Evolutionary conservation across 2,797 vertebrate species (phyloP).

Genomic region (Ceyx erithaca): DNA sequence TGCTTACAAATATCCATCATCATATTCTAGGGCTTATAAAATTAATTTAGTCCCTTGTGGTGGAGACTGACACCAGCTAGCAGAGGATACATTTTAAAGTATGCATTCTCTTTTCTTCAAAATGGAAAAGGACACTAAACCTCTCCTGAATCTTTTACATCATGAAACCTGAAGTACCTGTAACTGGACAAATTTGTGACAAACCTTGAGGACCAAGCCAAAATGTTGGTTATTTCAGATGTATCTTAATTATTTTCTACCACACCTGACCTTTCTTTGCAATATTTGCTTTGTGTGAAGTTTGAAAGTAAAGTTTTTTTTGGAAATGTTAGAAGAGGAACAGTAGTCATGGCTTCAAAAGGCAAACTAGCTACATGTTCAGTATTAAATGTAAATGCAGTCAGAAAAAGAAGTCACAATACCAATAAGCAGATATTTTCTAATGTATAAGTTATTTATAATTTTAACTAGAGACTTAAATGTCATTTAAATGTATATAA

Average conservation of each 20-base stretch:
- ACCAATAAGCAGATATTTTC: not conserved
- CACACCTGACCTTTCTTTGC: not conserved
- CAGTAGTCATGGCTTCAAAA: not conserved
- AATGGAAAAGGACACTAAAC: not conserved
- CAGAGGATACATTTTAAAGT: not conserved
- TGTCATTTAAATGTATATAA: not conserved
- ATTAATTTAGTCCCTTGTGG: constrained; percentile 12
- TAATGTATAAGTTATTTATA: not conserved
- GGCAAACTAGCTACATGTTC: not conserved
- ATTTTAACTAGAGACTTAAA: not conserved
- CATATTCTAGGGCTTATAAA: not conserved
- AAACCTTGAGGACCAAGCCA: not conserved
- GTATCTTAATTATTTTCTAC: not conserved
- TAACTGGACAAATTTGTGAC: not conserved
- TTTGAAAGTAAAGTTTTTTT: not conserved
- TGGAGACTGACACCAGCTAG: not conserved
- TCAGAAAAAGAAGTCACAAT: not conserved
- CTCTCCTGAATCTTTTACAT: not conserved
- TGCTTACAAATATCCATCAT: not conserved
- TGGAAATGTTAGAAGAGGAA: not conserved
- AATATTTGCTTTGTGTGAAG: not conserved
- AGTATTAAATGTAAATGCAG: not conserved
- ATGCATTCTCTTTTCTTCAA: not conserved
- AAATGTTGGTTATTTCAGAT: not conserved
- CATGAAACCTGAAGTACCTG: not conserved